These are phyloP conservation scores for Papilio machaon DNA, from an alignment of 1,140 invertebrate genomes.

Conservation along the genomic window DNA sequence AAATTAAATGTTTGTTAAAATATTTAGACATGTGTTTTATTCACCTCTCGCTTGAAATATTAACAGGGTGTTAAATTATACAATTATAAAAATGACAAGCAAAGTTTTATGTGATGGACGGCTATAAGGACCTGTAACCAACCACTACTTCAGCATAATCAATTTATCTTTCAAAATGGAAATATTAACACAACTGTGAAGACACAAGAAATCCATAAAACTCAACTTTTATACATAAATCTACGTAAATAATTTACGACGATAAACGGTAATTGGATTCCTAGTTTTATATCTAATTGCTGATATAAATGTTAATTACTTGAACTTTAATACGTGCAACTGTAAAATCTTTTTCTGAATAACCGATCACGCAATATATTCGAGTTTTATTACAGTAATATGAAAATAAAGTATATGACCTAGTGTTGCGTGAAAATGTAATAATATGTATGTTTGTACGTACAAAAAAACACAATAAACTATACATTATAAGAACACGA, in stretches of 20 bases:
- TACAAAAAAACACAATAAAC: not conserved
- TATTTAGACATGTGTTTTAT: constrained; percentile 55
- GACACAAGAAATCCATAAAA: not conserved
- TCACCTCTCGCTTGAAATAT: not conserved
- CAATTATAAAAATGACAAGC: not conserved
- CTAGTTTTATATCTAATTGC: not conserved
- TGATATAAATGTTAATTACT: not conserved
- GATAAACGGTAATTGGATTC: not conserved
- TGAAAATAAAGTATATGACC: not conserved
- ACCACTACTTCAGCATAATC: too few species aligned
- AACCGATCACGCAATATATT: not conserved
- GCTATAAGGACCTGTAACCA: too few species aligned
- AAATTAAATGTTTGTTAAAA: constrained; percentile 81
- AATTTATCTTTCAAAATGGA: too few species aligned
- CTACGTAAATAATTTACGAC: not conserved
- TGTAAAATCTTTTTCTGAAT: constrained; percentile 11
- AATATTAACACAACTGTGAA: too few species aligned
- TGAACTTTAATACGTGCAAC: not conserved
- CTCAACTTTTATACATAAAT: not conserved
- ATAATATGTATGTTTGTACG: not conserved
- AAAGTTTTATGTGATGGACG: too few species aligned
- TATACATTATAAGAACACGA: too few species aligned
- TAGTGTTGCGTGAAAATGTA: not conserved
- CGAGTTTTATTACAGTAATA: not conserved
- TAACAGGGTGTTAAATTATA: not conserved